These are phyloP conservation scores for Cataglyphis altisquamis DNA, from an alignment of 2,888 invertebrate genomes.

Conservation along the genomic window DNA sequence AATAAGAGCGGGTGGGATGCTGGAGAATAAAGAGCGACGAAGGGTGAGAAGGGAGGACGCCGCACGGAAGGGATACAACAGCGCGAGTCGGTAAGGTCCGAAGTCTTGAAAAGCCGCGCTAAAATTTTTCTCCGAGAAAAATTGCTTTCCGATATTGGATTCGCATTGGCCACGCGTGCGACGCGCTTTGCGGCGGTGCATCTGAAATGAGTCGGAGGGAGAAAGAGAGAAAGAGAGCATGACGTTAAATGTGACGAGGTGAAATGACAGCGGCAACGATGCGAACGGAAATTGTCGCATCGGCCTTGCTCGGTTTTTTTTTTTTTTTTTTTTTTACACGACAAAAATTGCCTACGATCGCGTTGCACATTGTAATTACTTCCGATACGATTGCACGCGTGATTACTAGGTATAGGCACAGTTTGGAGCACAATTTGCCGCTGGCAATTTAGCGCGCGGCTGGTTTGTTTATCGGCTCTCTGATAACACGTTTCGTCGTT, in stretches of 20 bases:
- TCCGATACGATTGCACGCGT: slow-evolving; percentile 61
- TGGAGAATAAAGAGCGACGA: slow-evolving; percentile 33
- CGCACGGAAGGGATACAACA: slow-evolving; percentile 25
- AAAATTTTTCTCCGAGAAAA: slow-evolving; percentile 84
- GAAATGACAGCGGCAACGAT: slow-evolving; percentile 58
- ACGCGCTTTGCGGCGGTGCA: slow-evolving; percentile 79
- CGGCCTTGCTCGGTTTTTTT: neutral
- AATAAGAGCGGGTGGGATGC: slow-evolving; percentile 65
- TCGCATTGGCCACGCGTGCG: slow-evolving; percentile 79
- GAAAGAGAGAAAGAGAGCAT: slow-evolving; percentile 1
- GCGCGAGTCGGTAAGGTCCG: slow-evolving; percentile 70
- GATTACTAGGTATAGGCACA: slow-evolving; percentile 65
- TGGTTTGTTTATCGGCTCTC: slow-evolving; percentile 68
- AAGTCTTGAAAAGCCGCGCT: slow-evolving; percentile 78
- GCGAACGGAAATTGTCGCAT: slow-evolving; percentile 60
- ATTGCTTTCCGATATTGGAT: slow-evolving; percentile 87
- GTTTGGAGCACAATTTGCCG: slow-evolving; percentile 68
- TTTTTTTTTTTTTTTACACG: slow-evolving; percentile 17
- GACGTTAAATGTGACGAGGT: slow-evolving; percentile 61
- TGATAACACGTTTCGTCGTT: slow-evolving; percentile 54
- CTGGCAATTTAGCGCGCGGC: slow-evolving; percentile 62
- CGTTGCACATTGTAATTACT: slow-evolving; percentile 69
- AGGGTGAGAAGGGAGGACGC: neutral
- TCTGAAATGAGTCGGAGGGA: slow-evolving; percentile 78
- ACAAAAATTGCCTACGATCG: slow-evolving; percentile 67